A percentile compares a stretch with the other conserved stretches of the same genome.
phyloP scores from a whole-genome alignment of 2,888 invertebrate genomes.

The Megalurothrips usitatus region DNA sequence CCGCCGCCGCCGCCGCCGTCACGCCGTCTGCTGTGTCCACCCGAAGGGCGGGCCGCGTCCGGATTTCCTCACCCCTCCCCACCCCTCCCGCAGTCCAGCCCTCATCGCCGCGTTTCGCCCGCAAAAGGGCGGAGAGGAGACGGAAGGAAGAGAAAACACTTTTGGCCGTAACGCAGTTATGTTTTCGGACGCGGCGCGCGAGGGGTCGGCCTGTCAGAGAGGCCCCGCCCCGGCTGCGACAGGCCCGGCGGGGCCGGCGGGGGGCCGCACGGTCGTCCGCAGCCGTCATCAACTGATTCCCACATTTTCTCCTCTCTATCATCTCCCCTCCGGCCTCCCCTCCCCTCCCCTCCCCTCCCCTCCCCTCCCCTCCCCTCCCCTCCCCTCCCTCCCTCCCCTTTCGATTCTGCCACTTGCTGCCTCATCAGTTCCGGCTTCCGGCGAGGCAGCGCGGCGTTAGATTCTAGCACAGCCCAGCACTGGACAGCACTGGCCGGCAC shows the following conservation, averaged over 20 bases:
- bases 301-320: constrained; percentile 2
- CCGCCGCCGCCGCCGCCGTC: neutral
- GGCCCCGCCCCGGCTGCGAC: too few species aligned
- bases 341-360: neutral
- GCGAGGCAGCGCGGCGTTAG: neutral
- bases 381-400: neutral
- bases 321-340: neutral
- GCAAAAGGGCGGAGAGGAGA: too few species aligned
- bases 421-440: constrained; percentile 2
- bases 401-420: constrained; percentile 11
- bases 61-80: too few species aligned
- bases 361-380: neutral
- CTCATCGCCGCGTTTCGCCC: too few species aligned
- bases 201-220: too few species aligned
- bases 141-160: too few species aligned
- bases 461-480: neutral
- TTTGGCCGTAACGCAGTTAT: too few species aligned
- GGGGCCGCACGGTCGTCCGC: neutral
- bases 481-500: neutral
- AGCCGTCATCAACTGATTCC: neutral
- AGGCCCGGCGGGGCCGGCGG: too few species aligned
- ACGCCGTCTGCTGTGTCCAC: too few species aligned
- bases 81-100: too few species aligned
- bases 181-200: neutral
- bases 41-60: too few species aligned